These are phyloP conservation scores for Drosophila sturtevanti DNA, from an alignment of 1,140 invertebrate species.

Conservation along the genomic window DNA sequence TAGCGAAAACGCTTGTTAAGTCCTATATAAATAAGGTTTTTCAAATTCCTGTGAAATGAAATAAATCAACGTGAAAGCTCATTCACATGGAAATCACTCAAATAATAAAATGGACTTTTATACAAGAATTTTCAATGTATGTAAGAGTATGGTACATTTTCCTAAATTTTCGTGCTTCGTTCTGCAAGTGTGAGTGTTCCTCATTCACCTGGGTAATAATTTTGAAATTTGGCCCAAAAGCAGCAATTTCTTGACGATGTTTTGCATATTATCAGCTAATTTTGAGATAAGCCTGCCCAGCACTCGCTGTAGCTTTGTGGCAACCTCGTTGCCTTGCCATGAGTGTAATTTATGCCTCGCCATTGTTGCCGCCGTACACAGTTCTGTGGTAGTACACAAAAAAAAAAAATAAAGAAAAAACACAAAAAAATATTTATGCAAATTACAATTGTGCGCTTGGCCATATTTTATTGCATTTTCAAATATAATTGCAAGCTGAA, in stretches of 20 bases:
- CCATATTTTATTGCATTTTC: constrained; percentile 78
- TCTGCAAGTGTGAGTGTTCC: constrained; percentile 19
- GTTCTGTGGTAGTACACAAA: constrained; percentile 55
- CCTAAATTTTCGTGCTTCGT: constrained; percentile 24
- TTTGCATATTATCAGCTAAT: constrained; percentile 80
- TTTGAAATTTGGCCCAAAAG: constrained; percentile 67
- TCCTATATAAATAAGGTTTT: too few relatives aligned
- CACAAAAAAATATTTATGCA: constrained; percentile 73
- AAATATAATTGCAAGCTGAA: constrained; percentile 73
- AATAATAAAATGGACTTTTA: background rate
- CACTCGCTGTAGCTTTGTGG: background rate
- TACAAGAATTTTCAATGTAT: background rate
- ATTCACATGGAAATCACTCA: background rate
- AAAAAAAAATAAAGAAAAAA: too few relatives aligned
- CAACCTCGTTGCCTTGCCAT: constrained; percentile 63
- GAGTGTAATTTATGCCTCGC: constrained; percentile 76
- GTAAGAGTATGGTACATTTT: too few relatives aligned
- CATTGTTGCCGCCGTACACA: constrained; percentile 36
- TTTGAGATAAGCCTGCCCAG: constrained; percentile 65
- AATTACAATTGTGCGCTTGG: constrained; percentile 48
- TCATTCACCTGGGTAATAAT: constrained; percentile 65
- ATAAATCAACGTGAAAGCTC: background rate
- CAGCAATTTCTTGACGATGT: constrained; percentile 75
- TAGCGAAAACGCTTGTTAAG: too few relatives aligned
- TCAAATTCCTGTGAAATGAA: background rate